These are phyloP conservation scores for Argyra leucocephala DNA, from an alignment of 2,888 invertebrate species.

Conservation along the genomic window DNA sequence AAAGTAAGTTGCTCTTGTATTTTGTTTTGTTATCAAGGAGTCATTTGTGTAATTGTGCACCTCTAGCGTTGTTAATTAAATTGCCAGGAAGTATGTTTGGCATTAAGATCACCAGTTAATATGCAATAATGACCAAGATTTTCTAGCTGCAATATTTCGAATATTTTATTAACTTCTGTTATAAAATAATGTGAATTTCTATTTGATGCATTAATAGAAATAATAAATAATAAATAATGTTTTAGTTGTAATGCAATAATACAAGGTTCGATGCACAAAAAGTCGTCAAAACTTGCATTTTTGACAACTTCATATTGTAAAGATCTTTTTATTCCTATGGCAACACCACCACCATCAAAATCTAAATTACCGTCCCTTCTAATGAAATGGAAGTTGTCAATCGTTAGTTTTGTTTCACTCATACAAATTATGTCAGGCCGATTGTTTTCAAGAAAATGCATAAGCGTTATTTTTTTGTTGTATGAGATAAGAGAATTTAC, in stretches of 20 bases:
- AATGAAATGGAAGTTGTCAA: constrained; percentile 11
- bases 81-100: too few species aligned
- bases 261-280: constrained; percentile 10
- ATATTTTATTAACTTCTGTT: constrained; percentile 13
- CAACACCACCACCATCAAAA: constrained; percentile 8
- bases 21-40: too few species aligned
- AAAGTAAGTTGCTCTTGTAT: too few species aligned
- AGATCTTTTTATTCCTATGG: background rate
- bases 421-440: constrained; percentile 11
- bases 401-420: constrained; percentile 14
- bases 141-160: constrained; percentile 6
- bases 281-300: constrained; percentile 2
- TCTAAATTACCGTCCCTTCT: constrained; percentile 1
- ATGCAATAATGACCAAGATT: background rate
- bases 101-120: too few species aligned
- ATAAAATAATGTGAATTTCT: constrained; percentile 5
- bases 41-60: too few species aligned
- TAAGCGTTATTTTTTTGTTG: background rate
- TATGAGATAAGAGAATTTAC: too few species aligned
- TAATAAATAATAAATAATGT: constrained; percentile 4
- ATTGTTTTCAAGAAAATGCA: background rate
- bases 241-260: constrained; percentile 11
- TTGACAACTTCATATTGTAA: background rate
- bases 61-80: too few species aligned
- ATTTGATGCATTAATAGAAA: background rate